Conservation (phyloP, 2,888 invertebrate genomes). For the Dasypogon diadema region DNA sequence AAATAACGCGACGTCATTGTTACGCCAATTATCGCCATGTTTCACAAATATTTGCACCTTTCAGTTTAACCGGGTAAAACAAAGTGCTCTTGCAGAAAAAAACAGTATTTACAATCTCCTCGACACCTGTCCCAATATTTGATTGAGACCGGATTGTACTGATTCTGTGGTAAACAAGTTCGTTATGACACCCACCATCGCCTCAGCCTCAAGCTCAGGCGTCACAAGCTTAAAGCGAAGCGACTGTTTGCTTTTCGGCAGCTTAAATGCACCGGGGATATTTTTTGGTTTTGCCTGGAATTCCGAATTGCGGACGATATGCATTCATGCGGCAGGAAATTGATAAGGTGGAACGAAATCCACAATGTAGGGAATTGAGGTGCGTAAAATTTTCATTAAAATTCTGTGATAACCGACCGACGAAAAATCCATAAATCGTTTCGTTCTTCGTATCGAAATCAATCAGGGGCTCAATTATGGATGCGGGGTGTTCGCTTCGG, state of each 20-base stretch:
- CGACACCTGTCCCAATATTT: too few species aligned
- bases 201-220: too few species aligned
- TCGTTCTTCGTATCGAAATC: slow-evolving; percentile 5
- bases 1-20: slow-evolving; percentile 12
- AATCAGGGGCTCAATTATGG: slow-evolving; percentile 16
- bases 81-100: too few species aligned
- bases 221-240: not conserved
- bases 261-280: too few species aligned
- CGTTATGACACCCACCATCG: too few species aligned
- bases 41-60: slow-evolving; percentile 12
- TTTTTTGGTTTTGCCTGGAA: too few species aligned
- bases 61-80: not conserved
- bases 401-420: not conserved
- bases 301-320: too few species aligned
- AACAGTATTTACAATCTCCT: too few species aligned
- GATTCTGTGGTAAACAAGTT: too few species aligned
- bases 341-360: slow-evolving; percentile 18
- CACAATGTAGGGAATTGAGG: not conserved
- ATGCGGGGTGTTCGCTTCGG: not conserved
- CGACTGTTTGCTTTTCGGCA: too few species aligned
- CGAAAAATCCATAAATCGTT: slow-evolving; percentile 16
- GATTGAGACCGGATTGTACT: too few species aligned
- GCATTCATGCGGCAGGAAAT: not conserved
- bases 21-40: slow-evolving; percentile 11
- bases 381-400: not conserved